phyloP scores from a whole-genome alignment of 2,113 vertebrate species.

The Microcebus griseorufus region DNA sequence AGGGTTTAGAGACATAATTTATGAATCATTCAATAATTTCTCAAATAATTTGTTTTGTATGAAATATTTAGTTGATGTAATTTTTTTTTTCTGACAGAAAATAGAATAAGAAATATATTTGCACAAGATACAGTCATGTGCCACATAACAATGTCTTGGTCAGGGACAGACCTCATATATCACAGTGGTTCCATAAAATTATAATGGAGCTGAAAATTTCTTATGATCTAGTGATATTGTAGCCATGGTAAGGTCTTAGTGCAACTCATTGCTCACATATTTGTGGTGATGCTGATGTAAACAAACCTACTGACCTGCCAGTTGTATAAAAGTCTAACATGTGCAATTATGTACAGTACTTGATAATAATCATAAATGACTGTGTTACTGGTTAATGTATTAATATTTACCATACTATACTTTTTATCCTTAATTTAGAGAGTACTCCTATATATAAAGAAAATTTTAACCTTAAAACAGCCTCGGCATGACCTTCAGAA shows the following conservation, averaged over 20 bases:
- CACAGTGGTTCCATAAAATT: not conserved
- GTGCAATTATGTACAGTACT: not conserved
- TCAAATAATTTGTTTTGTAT: constrained; percentile 41
- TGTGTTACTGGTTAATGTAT: not conserved
- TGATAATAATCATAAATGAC: not conserved
- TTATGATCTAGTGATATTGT: not conserved
- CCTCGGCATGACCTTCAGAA: not conserved
- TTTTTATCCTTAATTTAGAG: not conserved
- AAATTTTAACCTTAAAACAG: not conserved
- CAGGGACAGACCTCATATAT: not conserved
- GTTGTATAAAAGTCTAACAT: not conserved
- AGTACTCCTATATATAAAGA: not conserved
- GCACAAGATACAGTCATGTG: not conserved
- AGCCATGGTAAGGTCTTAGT: not conserved
- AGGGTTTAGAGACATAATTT: not conserved
- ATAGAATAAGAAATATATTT: not conserved
- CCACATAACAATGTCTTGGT: not conserved
- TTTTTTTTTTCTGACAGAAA: not conserved
- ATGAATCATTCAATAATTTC: not conserved
- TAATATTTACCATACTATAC: not conserved
- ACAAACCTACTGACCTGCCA: not conserved
- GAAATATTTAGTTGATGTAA: constrained; percentile 26
- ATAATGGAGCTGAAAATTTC: not conserved
- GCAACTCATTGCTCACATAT: not conserved
- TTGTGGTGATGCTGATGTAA: not conserved